Evolutionary conservation across 2,888 invertebrate genomes (phyloP), one percentile per base, ranked within the genome.

Genomic region (Tipula helvola): DNA sequence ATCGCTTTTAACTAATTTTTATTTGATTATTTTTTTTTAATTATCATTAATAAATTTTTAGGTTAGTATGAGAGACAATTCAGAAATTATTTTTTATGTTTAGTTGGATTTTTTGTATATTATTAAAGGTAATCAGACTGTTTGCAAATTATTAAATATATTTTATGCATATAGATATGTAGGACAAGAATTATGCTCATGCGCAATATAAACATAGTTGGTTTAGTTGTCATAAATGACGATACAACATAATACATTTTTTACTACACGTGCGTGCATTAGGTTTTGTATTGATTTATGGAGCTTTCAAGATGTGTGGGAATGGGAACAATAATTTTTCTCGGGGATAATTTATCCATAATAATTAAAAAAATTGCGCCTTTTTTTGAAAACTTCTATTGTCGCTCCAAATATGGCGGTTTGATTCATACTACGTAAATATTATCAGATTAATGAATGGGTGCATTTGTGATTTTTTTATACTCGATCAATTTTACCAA

Each of bases 1-100:
- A 39, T 84, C 84, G 28, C 84, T 84, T 84, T 84, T 84, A 41
- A 84, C 84, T 84, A 84, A 71, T 71, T 18, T 71, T 71, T 28
- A 28, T 28, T 28, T 18, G 7, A 57, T 57, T 57, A n/a, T 52
- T 16, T 52, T 52, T 52, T 52, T 28, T 28, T 28, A 28, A 39
- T 39, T 39, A 39, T 39, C 39, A 57, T 57, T 44, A 57, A 16
- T 16, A 18, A 57, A 7, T 28, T 28, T 71, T 28, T 71, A 71
- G 71, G 71, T 71, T 71, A 71, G 52, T 28, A 71, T 28, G 28
- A 28, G 18, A 16, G 39, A 39, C 5, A 39, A 39, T 2, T 39
- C 39, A 71, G 28, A 71, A 71, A 12, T 71, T 18, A 71, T 28
- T 13, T 16, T 57, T 57, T 3, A 16, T 39, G 16, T 7, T 57